Evolutionary conservation across 2,797 vertebrate species (phyloP).

Genomic region (Manis crassicaudata): DNA sequence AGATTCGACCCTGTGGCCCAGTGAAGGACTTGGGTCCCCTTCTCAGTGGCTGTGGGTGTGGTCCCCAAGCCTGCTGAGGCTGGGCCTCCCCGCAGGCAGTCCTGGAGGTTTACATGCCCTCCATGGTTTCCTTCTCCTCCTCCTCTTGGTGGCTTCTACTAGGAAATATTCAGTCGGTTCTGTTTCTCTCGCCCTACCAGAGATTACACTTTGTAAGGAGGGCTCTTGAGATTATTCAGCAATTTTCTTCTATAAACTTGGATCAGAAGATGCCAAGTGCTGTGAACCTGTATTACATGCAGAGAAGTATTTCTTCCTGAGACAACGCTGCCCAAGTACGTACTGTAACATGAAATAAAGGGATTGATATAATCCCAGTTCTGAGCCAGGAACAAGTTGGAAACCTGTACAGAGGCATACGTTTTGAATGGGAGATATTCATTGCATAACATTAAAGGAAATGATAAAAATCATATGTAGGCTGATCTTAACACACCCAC

Average conservation of each 20-base stretch:
- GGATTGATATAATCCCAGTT: not conserved
- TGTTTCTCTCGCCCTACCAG: not conserved
- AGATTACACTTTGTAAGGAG: not conserved
- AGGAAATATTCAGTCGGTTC: not conserved
- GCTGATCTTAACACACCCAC: not conserved
- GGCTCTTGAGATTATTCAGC: not conserved
- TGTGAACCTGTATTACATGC: too few relatives aligned
- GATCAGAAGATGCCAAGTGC: not conserved
- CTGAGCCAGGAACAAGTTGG: not conserved
- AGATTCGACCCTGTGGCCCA: not conserved
- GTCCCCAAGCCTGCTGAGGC: not conserved
- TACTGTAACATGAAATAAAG: not conserved
- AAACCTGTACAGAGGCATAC: not conserved
- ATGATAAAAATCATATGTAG: not conserved
- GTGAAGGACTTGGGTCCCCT: not conserved
- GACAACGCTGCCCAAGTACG: not conserved
- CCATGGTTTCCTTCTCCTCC: not conserved
- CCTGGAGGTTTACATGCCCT: not conserved
- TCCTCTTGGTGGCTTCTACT: not conserved
- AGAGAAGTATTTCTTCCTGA: not conserved
- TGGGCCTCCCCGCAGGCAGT: too few relatives aligned
- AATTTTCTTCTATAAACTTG: not conserved
- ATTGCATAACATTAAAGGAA: not conserved
- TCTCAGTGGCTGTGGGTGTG: not conserved
- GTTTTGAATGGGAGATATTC: not conserved